These are phyloP conservation scores for Leptopterna dolabrata DNA, from an alignment of 2,888 invertebrate genomes.

Conservation along the genomic window DNA sequence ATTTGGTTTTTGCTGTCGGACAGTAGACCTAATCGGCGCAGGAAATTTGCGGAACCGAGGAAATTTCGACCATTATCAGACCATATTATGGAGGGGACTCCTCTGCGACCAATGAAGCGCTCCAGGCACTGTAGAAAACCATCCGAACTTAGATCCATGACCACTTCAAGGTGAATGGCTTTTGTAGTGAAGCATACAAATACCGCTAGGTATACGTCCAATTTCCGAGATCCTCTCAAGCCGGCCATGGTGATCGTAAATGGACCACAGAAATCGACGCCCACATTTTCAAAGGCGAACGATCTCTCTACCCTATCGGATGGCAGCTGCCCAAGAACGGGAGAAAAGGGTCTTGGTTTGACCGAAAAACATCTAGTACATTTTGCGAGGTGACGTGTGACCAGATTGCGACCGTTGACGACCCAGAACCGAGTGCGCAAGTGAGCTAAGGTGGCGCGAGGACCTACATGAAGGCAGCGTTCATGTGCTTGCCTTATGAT, in stretches of 20 bases:
- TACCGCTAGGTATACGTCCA: slow-evolving; percentile 58
- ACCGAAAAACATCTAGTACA: not conserved
- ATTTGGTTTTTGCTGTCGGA: not conserved
- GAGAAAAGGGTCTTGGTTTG: not conserved
- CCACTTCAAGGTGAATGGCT: slow-evolving; percentile 59
- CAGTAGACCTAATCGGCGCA: not conserved
- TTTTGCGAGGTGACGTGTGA: not conserved
- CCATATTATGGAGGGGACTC: slow-evolving; percentile 53
- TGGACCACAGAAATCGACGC: slow-evolving; percentile 38
- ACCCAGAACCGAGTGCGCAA: slow-evolving; percentile 9
- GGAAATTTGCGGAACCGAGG: slow-evolving; percentile 52
- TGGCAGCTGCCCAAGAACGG: not conserved
- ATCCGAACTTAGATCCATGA: slow-evolving; percentile 30
- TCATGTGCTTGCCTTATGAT: not conserved
- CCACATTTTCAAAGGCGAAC: not conserved
- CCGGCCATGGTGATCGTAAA: slow-evolving; percentile 21
- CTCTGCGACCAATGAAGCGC: slow-evolving; percentile 59
- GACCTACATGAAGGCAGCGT: not conserved
- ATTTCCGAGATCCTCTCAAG: slow-evolving; percentile 6
- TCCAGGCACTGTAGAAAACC: slow-evolving; percentile 55
- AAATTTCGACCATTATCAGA: slow-evolving; percentile 61
- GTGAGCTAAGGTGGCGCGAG: not conserved
- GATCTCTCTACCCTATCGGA: not conserved
- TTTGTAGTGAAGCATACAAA: slow-evolving; percentile 50
- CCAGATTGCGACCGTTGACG: not conserved